phyloP scores from a whole-genome alignment of 2,113 vertebrate genomes.

The Hemibagrus wyckioides region DNA sequence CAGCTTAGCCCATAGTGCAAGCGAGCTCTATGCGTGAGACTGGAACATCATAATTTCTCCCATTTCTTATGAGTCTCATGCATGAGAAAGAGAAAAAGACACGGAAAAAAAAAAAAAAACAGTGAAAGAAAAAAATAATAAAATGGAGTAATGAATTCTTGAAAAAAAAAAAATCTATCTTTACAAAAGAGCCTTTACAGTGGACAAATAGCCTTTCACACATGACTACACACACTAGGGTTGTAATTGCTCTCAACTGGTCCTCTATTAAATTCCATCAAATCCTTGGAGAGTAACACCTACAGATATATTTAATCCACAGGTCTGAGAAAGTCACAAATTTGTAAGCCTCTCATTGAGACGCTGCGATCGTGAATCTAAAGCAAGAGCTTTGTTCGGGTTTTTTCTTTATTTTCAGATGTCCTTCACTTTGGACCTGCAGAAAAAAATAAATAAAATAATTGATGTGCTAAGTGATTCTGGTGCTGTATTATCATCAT shows the following conservation, averaged over 20 bases:
- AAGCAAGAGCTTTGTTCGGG: conserved; percentile 56
- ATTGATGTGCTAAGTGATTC: neutral
- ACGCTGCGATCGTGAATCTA: conserved; percentile 45
- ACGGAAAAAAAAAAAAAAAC: neutral
- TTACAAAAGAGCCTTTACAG: neutral
- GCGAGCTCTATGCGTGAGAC: conserved; percentile 42
- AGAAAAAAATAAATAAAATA: neutral
- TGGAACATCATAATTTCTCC: conserved; percentile 55
- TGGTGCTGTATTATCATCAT: neutral
- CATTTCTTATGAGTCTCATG: conserved; percentile 36
- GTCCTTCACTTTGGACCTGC: conserved; percentile 13
- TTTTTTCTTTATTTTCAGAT: conserved; percentile 63
- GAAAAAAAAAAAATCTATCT: neutral
- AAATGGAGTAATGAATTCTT: neutral
- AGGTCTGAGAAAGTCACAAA: conserved; percentile 9
- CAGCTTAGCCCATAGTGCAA: conserved; percentile 57
- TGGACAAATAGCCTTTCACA: conserved; percentile 21
- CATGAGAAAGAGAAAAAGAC: neutral
- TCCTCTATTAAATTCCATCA: conserved; percentile 31
- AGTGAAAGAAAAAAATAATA: neutral
- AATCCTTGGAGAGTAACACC: conserved; percentile 34
- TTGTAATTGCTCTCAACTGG: conserved; percentile 35
- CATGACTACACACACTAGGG: conserved; percentile 27
- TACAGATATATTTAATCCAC: conserved; percentile 23
- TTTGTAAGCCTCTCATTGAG: neutral